Conservation (phyloP, 2,888 invertebrate species). For the Alentia gelatinosa region DNA sequence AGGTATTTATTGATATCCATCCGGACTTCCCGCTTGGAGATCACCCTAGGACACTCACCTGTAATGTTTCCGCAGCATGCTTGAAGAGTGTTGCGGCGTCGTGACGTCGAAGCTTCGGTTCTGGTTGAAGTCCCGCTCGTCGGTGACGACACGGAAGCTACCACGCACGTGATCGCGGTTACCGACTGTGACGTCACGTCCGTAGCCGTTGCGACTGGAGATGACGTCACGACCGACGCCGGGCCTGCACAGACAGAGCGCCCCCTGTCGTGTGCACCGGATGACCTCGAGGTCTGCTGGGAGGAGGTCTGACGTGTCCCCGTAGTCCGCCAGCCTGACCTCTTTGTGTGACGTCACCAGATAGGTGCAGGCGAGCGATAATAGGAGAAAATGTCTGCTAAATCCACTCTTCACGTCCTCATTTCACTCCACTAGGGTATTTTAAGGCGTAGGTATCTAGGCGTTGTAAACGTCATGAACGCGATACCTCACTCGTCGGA, state of each 20-base stretch:
- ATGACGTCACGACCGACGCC: conserved; percentile 7
- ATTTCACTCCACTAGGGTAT: too few species aligned
- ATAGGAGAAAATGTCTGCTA: too few species aligned
- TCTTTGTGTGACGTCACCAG: neutral
- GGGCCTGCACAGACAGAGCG: conserved; percentile 16
- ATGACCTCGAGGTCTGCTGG: neutral
- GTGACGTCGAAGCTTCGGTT: conserved; percentile 28
- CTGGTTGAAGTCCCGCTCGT: conserved; percentile 11
- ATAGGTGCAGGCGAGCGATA: too few species aligned
- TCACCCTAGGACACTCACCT: conserved; percentile 25
- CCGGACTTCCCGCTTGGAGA: too few species aligned
- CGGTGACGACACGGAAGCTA: conserved; percentile 4
- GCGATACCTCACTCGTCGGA: too few species aligned
- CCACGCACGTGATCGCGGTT: neutral
- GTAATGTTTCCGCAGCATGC: conserved; percentile 23
- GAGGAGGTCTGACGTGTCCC: neutral
- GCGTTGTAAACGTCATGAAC: too few species aligned
- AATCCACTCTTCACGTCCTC: too few species aligned
- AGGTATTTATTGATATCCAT: too few species aligned
- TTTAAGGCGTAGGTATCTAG: too few species aligned
- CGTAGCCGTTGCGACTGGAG: neutral
- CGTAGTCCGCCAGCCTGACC: conserved; percentile 18
- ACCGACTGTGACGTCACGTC: conserved; percentile 3
- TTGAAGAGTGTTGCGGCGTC: conserved; percentile 16
- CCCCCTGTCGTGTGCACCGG: conserved; percentile 32